Base-by-base conservation (phyloP, 2,113 vertebrate species). In the Cettia cetti region DNA sequence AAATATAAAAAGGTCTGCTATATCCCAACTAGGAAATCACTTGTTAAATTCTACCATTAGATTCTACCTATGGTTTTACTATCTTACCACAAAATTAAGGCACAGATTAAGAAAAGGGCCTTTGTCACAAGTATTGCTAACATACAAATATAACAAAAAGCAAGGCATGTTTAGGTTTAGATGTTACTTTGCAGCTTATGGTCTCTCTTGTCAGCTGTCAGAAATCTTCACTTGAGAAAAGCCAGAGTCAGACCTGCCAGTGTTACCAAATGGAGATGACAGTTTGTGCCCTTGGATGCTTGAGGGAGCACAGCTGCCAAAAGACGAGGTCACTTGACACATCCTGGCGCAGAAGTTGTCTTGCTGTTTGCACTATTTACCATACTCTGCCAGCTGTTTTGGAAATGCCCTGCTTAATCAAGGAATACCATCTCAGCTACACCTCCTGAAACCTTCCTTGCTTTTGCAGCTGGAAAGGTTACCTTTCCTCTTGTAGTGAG, bases 331-430 rank as follows among this genome's bases (percentile, higher is more conserved):
- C 66, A 66, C 35, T 64, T 64, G 71, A 80, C 53, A 18, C 2
- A 0, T 72, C 50, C 82, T 61, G 63, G 63, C 63, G 16, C 64
- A 54, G 42, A 59, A 61, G 45, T 3, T 80, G 52, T 19, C 47
- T 30, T 3, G 1, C 56, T 90, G 45, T 24, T 77, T 26, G 17
- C 71, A 7, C 68, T 44, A 9, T 6, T 82, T 19, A 47, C 35
- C 0, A 0, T 20, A 5, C 64, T 63, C 47, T 2, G 2, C 13
- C 0, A 0, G 56, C 63, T 90, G 0, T 21, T 77, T 74, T 81
- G 52, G 72, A 90, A 81, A 39, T 64, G 35, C 33, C 44, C 49
- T 15, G 31, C 17, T 47, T 49, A n/a, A 40, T 14, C 26, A 59
- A 63, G 59, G 80, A 70, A 56, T 13, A 56, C 19, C 1, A 1